phyloP scores from a whole-genome alignment of 2,797 vertebrate genomes.

The Hephaestus fuliginosus region DNA sequence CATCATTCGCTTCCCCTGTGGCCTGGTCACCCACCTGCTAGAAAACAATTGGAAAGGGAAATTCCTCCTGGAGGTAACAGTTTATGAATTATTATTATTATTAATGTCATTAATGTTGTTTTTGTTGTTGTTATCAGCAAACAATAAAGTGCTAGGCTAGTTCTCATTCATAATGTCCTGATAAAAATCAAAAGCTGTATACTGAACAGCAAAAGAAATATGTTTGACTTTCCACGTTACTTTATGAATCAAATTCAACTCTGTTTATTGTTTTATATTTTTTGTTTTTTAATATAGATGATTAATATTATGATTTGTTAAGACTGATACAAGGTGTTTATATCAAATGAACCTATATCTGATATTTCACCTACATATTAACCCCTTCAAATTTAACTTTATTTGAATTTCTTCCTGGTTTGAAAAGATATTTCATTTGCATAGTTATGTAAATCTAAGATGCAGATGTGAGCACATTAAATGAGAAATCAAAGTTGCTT shows the following conservation, averaged over 20 bases:
- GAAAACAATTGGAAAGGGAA: conserved; percentile 85
- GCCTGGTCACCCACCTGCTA: conserved; percentile 86
- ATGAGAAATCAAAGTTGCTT: background rate
- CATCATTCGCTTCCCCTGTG: conserved; percentile 87
- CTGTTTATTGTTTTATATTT: too few relatives aligned
- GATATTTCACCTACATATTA: background rate
- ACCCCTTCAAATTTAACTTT: background rate
- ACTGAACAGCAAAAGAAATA: background rate
- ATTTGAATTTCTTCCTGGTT: background rate
- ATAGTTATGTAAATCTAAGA: background rate
- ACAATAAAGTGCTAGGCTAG: too few relatives aligned
- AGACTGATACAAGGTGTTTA: background rate
- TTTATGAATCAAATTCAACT: background rate
- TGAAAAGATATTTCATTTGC: background rate
- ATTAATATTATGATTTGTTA: background rate
- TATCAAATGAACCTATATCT: background rate
- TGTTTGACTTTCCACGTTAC: background rate
- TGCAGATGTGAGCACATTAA: background rate
- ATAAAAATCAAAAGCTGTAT: background rate
- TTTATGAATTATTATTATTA: background rate
- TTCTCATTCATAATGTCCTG: too few relatives aligned
- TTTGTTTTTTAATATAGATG: background rate
- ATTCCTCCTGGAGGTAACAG: conserved; percentile 89
- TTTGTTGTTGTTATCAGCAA: too few relatives aligned
- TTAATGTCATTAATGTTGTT: too few relatives aligned